phyloP scores from a whole-genome alignment of 2,797 vertebrate genomes.

The Xenentodon cancila region DNA sequence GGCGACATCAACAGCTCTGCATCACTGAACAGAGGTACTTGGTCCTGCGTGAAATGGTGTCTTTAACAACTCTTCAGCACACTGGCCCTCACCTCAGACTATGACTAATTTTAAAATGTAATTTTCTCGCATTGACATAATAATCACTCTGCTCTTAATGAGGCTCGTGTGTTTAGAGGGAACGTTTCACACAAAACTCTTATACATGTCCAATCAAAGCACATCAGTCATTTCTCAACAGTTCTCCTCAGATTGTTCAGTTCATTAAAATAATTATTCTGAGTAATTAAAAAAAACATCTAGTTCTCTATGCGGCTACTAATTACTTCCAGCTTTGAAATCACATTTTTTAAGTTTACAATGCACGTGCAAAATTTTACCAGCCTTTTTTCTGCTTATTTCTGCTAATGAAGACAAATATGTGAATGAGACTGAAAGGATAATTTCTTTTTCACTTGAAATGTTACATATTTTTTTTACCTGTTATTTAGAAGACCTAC shows the following conservation, averaged over 20 bases:
- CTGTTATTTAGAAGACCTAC: too few species aligned
- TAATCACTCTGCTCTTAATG: slow-evolving; percentile 4
- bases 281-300: slow-evolving; percentile 12
- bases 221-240: slow-evolving; percentile 14
- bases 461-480: too few species aligned
- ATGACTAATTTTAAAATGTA: slow-evolving; percentile 15
- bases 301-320: background rate
- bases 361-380: too few species aligned
- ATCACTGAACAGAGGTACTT: slow-evolving; percentile 98
- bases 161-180: slow-evolving; percentile 3
- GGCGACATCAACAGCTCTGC: slow-evolving; percentile 99
- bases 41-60: slow-evolving; percentile 43
- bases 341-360: slow-evolving; percentile 5
- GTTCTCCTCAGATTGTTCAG: slow-evolving; percentile 13
- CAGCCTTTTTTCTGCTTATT: too few species aligned
- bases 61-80: slow-evolving; percentile 14
- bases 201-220: slow-evolving; percentile 9
- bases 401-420: too few species aligned
- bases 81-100: slow-evolving; percentile 6
- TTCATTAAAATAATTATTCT: too few species aligned
- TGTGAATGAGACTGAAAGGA: too few species aligned
- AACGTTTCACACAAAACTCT: slow-evolving; percentile 22
- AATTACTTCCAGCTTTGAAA: slow-evolving; percentile 20
- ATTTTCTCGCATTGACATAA: background rate
- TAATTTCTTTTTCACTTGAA: too few species aligned